Conservation (phyloP, 2,888 invertebrate genomes). For the Ophion obscuratus region DNA sequence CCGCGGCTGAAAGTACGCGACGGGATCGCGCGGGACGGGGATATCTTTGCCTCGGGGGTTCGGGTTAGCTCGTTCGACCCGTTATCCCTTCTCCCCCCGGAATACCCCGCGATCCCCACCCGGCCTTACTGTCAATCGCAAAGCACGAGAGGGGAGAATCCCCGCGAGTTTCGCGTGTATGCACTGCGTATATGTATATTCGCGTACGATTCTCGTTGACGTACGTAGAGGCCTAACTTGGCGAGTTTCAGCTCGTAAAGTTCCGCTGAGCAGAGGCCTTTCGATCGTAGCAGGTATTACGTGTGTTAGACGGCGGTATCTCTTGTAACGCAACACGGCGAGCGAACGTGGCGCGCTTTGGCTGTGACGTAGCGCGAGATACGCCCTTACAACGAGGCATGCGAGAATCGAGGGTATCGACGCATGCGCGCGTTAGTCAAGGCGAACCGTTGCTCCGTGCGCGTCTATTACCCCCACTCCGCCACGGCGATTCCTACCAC, state of each 20-base stretch:
- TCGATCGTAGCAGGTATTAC: not conserved
- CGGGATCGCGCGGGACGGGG: constrained; percentile 44
- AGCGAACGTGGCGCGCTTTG: not conserved
- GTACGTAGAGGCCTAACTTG: constrained; percentile 26
- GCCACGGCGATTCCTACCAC: not conserved
- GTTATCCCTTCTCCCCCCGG: constrained; percentile 80
- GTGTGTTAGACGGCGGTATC: not conserved
- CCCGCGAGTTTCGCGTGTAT: not conserved
- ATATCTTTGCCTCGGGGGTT: constrained; percentile 74
- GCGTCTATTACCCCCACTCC: constrained; percentile 7
- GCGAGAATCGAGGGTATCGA: not conserved
- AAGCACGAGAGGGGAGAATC: constrained; percentile 51
- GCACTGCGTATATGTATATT: not conserved
- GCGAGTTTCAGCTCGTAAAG: constrained; percentile 3
- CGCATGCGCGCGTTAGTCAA: constrained; percentile 49
- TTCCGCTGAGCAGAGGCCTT: constrained; percentile 8
- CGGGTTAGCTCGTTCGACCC: constrained; percentile 84
- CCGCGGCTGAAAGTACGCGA: constrained; percentile 54
- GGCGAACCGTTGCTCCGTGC: constrained; percentile 10
- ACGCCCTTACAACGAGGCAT: not conserved
- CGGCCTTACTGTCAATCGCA: constrained; percentile 77
- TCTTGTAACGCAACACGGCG: not conserved
- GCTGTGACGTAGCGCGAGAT: not conserved
- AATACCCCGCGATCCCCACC: constrained; percentile 72
- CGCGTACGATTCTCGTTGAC: not conserved